These are phyloP conservation scores for Drosophila pseudoananassae DNA, from an alignment of 1,140 invertebrate genomes.

Conservation along the genomic window DNA sequence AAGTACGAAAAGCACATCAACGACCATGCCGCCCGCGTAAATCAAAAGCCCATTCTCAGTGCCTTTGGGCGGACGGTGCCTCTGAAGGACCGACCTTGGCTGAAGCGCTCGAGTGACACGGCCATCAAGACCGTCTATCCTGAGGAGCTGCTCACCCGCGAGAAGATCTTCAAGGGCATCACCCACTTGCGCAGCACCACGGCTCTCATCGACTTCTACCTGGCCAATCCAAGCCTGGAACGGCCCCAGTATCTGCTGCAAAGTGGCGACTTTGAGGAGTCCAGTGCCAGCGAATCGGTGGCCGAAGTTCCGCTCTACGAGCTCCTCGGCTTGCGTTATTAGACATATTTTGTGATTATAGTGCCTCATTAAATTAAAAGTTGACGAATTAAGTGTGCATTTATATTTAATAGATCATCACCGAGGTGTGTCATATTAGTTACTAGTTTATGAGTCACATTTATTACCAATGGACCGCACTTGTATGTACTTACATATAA, in stretches of 20 bases:
- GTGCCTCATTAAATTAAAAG: not conserved
- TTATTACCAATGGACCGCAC: too few species aligned
- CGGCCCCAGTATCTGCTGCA: slow-evolving; percentile 67
- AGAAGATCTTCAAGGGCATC: slow-evolving; percentile 80
- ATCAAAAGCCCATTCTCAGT: slow-evolving; percentile 55
- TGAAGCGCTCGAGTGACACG: slow-evolving; percentile 52
- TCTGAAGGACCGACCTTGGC: slow-evolving; percentile 67
- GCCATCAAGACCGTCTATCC: slow-evolving; percentile 72
- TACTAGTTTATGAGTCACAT: not conserved
- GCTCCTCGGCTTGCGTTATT: slow-evolving; percentile 62
- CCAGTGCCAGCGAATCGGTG: slow-evolving; percentile 37
- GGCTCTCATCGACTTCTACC: slow-evolving; percentile 68
- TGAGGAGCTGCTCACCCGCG: slow-evolving; percentile 66
- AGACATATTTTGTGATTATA: not conserved
- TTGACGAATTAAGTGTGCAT: not conserved
- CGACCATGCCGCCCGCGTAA: slow-evolving; percentile 48
- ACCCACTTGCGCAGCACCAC: slow-evolving; percentile 77
- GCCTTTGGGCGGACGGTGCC: slow-evolving; percentile 80
- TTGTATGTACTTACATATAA: too few species aligned
- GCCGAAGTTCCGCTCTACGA: slow-evolving; percentile 74
- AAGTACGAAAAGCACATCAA: slow-evolving; percentile 77
- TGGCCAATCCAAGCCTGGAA: slow-evolving; percentile 57
- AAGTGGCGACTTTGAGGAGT: slow-evolving; percentile 62
- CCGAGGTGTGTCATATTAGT: not conserved
- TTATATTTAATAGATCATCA: not conserved